A percentile compares a stretch with the other conserved stretches of the same genome.
Evolutionary conservation across 2,113 vertebrate species (phyloP).

Genomic region (Connochaetes taurinus): DNA sequence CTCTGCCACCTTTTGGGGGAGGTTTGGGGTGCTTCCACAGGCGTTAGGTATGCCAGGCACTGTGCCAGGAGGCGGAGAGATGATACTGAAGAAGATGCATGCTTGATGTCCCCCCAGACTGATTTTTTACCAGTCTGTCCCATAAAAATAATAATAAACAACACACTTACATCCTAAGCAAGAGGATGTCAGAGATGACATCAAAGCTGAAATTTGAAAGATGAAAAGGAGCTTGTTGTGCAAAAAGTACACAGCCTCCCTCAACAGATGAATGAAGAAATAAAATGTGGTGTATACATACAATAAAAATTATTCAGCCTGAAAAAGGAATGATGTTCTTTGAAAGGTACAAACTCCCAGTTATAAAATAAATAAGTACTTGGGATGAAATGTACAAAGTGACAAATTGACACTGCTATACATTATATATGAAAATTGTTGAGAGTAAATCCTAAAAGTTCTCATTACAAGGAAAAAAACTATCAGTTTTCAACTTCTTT

Average conservation of each 20-base stretch:
- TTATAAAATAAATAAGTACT: background rate
- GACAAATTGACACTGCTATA: background rate
- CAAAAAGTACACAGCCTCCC: background rate
- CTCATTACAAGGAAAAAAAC: background rate
- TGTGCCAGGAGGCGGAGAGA: background rate
- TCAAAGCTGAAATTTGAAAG: background rate
- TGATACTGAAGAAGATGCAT: background rate
- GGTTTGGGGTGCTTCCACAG: background rate
- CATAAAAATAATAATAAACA: background rate
- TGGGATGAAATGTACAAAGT: background rate
- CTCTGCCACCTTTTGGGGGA: background rate
- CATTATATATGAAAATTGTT: background rate
- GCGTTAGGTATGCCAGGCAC: background rate
- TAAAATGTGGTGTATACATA: background rate
- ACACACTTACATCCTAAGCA: background rate
- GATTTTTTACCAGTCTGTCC: background rate
- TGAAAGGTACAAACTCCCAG: background rate
- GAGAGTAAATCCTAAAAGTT: background rate
- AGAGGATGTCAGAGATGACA: background rate
- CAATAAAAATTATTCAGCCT: background rate
- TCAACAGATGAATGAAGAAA: background rate
- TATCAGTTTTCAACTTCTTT: background rate
- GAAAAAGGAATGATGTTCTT: background rate
- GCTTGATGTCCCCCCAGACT: background rate
- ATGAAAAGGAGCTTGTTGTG: background rate